Conservation (phyloP, 2,797 vertebrate genomes). For the Dicrostonyx torquatus region DNA sequence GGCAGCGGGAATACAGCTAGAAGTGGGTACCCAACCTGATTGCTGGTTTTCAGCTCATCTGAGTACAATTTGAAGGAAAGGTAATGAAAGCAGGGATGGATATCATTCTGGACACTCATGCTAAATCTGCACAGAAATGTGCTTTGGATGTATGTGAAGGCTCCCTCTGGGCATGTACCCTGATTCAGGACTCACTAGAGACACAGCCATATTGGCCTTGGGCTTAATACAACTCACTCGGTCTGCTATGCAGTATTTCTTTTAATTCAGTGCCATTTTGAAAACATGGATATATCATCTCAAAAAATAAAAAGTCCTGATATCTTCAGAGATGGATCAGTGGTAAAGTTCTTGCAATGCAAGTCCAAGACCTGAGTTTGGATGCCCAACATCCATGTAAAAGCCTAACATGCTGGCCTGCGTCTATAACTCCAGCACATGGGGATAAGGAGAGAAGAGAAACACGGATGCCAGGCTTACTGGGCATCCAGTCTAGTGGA, state of each 20-base stretch:
- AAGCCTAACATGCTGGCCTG: not conserved
- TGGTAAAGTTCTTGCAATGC: not conserved
- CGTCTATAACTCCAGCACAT: not conserved
- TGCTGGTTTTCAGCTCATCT: not conserved
- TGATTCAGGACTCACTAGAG: not conserved
- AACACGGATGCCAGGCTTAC: not conserved
- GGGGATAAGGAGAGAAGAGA: not conserved
- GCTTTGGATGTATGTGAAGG: not conserved
- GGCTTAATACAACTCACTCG: not conserved
- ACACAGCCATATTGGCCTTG: not conserved
- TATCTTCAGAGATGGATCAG: not conserved
- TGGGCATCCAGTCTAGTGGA: not conserved
- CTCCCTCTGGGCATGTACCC: not conserved
- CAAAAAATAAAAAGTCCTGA: not conserved
- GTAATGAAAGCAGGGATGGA: not conserved
- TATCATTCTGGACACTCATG: not conserved
- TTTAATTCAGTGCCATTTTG: not conserved
- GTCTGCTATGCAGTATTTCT: not conserved
- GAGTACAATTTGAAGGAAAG: not conserved
- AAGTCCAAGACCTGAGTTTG: not conserved
- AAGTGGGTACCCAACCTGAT: not conserved
- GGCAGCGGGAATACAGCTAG: not conserved
- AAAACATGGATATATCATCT: slow-evolving; percentile 8
- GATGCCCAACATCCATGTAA: not conserved
- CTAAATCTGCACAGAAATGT: not conserved